These are phyloP conservation scores for Ptilonorhynchus violaceus DNA, from an alignment of 2,113 vertebrate species.

Conservation along the genomic window DNA sequence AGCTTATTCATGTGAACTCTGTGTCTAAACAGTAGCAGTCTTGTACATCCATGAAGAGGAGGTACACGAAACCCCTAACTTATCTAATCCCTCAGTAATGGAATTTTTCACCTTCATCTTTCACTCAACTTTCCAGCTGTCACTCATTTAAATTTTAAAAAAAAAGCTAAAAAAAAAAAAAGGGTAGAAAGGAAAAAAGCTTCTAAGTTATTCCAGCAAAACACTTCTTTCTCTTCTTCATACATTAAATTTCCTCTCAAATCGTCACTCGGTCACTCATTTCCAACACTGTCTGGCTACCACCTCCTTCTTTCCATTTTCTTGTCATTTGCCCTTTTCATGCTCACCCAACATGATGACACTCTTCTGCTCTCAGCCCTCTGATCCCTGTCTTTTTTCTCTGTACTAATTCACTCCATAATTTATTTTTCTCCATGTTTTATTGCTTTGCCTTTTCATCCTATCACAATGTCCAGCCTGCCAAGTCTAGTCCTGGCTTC, in stretches of 20 bases:
- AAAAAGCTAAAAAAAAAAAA: background rate
- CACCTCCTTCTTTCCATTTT: background rate
- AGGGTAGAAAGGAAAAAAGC: background rate
- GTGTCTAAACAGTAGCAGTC: background rate
- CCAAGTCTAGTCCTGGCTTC: background rate
- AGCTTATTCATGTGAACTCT: background rate
- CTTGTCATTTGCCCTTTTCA: background rate
- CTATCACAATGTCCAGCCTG: background rate
- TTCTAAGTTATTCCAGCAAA: background rate
- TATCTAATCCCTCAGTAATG: background rate
- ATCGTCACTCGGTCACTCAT: background rate
- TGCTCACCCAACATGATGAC: background rate
- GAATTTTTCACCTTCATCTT: background rate
- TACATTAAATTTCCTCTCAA: background rate
- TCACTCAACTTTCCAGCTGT: background rate
- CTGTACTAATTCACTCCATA: background rate
- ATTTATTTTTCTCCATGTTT: background rate
- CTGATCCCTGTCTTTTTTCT: background rate
- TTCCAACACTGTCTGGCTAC: background rate
- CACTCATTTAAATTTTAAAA: background rate
- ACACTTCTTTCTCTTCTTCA: background rate
- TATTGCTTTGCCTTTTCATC: background rate
- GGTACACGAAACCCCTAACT: background rate
- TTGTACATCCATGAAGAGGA: background rate
- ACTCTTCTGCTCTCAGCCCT: background rate